Evolutionary conservation across 2,888 invertebrate species (phyloP).

Genomic region (Clepsis dumicolana): DNA sequence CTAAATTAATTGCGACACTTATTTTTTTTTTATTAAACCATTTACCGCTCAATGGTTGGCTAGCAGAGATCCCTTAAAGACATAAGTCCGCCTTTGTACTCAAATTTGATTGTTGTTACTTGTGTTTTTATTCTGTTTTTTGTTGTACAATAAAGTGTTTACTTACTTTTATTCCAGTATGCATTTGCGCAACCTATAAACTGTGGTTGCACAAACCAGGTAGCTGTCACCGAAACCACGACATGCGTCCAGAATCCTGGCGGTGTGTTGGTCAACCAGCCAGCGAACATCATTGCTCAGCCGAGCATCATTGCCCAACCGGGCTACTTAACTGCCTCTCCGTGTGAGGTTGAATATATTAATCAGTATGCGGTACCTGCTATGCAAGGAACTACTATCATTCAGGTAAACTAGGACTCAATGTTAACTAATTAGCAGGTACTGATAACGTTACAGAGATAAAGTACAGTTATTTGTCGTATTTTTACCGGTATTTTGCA

Average conservation of each 20-base stretch:
- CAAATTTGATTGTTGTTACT: too few species aligned
- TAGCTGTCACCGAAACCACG: neutral
- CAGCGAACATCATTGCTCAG: neutral
- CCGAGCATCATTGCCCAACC: neutral
- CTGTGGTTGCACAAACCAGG: constrained; percentile 20
- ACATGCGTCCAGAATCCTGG: constrained; percentile 6
- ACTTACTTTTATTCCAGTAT: constrained; percentile 12
- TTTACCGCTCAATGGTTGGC: too few species aligned
- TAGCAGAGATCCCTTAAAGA: too few species aligned
- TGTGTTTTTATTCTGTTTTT: too few species aligned
- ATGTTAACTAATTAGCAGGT: too few species aligned
- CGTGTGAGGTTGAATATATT: constrained; percentile 7
- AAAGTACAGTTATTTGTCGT: too few species aligned
- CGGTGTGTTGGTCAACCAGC: neutral
- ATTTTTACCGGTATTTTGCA: too few species aligned
- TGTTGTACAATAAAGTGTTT: too few species aligned
- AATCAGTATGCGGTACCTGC: neutral
- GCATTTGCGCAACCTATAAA: neutral
- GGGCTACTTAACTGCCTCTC: neutral
- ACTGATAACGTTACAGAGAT: too few species aligned
- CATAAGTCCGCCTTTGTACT: too few species aligned
- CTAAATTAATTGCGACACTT: too few species aligned
- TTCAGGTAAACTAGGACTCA: constrained; percentile 29
- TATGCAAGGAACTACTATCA: constrained; percentile 1
- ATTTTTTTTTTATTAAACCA: too few species aligned